Conservation (phyloP, 1,140 invertebrate genomes). For the Euwallacea similis region DNA sequence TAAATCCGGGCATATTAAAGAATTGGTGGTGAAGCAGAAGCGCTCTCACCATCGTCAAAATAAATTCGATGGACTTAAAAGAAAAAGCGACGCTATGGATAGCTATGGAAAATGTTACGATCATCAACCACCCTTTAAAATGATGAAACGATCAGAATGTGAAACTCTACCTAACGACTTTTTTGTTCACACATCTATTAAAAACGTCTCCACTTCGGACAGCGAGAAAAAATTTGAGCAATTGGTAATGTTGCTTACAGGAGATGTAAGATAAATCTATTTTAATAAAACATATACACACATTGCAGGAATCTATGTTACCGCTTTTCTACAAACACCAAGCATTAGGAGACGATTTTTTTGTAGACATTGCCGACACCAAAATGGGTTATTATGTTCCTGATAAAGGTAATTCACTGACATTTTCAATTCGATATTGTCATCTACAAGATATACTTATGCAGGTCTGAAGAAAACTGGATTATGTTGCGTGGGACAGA, state of each 20-base stretch:
- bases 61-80: too few species aligned
- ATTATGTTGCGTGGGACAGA: slow-evolving; percentile 34
- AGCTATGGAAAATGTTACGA: too few species aligned
- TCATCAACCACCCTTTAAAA: background rate
- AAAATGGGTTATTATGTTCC: slow-evolving; percentile 44
- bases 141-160: slow-evolving; percentile 4
- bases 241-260: slow-evolving; percentile 31
- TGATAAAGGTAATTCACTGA: slow-evolving; percentile 34
- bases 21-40: slow-evolving; percentile 40
- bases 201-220: slow-evolving; percentile 18
- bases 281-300: background rate
- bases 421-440: background rate
- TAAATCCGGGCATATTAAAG: slow-evolving; percentile 40
- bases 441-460: background rate
- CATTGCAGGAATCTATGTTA: slow-evolving; percentile 42
- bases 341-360: slow-evolving; percentile 44
- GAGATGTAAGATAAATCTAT: background rate
- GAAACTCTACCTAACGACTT: slow-evolving; percentile 37
- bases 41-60: background rate
- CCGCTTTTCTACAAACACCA: slow-evolving; percentile 45
- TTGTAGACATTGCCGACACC: slow-evolving; percentile 43
- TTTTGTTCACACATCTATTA: slow-evolving; percentile 39
- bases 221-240: slow-evolving; percentile 37
- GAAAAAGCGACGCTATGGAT: too few species aligned
- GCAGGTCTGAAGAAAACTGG: slow-evolving; percentile 41